A percentile compares a stretch with the other conserved stretches of the same genome.
Conservation (phyloP, 2,888 invertebrate species). For the Atherix ibis region DNA sequence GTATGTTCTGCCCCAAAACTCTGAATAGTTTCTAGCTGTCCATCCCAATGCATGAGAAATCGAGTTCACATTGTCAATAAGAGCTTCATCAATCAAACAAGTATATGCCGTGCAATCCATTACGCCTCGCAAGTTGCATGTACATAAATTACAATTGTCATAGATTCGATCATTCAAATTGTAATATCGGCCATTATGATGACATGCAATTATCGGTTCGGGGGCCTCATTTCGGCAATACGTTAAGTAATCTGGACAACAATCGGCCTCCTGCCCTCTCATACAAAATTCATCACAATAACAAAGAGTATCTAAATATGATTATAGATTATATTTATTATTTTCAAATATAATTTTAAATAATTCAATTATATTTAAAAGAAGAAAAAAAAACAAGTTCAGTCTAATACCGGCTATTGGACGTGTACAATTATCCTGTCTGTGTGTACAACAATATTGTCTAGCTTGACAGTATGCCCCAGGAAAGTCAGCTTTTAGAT, state of each 20-base stretch:
- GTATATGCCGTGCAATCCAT: constrained; percentile 48
- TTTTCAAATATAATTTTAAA: too few relatives aligned
- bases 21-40: constrained; percentile 64
- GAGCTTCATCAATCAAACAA: constrained; percentile 58
- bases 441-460: constrained; percentile 50
- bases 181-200: constrained; percentile 37
- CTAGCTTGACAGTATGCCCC: constrained; percentile 28
- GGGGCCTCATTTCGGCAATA: constrained; percentile 44
- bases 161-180: constrained; percentile 35
- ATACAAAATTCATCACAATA: constrained; percentile 93
- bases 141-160: constrained; percentile 59
- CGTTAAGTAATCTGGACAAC: constrained; percentile 80
- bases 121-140: constrained; percentile 33
- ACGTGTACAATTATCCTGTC: constrained; percentile 67
- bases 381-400: constrained; percentile 1
- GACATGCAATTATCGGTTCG: constrained; percentile 28
- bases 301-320: constrained; percentile 55
- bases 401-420: constrained; percentile 47
- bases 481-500: constrained; percentile 25
- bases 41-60: constrained; percentile 44
- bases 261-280: constrained; percentile 55
- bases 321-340: background rate
- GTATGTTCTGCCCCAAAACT: constrained; percentile 71
- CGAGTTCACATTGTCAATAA: constrained; percentile 50
- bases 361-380: background rate